A percentile compares a stretch with the other conserved stretches of the same genome.
phyloP scores from a whole-genome alignment of 2,888 invertebrate species.

The Cryptocheilus praepositus region DNA sequence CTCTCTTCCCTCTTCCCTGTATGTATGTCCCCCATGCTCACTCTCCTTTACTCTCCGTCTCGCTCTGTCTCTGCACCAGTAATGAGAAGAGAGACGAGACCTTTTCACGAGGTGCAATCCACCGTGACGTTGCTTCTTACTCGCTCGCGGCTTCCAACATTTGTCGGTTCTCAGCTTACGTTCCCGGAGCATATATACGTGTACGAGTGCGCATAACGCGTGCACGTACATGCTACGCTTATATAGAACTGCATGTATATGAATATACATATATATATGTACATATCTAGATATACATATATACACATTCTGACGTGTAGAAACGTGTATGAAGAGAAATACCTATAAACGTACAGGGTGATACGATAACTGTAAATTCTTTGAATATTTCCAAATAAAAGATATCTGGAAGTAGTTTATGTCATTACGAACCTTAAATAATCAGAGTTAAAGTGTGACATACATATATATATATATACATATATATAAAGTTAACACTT shows the following conservation, averaged over 20 bases:
- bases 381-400: no score
- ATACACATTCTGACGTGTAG: not conserved
- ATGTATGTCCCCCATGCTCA: not conserved
- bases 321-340: no score
- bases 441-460: no score
- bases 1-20: not conserved
- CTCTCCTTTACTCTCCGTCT: slow-evolving; percentile 10
- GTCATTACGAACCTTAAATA: no score
- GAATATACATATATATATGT: not conserved
- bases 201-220: slow-evolving; percentile 5
- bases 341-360: no score
- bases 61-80: slow-evolving; percentile 45
- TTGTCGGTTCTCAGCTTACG: slow-evolving; percentile 70
- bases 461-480: no score
- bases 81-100: slow-evolving; percentile 65
- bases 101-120: slow-evolving; percentile 71
- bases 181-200: slow-evolving; percentile 44
- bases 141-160: slow-evolving; percentile 63
- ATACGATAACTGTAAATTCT: no score
- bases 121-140: slow-evolving; percentile 66
- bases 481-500: no score
- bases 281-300: not conserved
- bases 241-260: not conserved
- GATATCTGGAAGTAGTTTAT: no score
- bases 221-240: not conserved